Conservation (phyloP, 2,797 vertebrate genomes). For the Menidia menidia region DNA sequence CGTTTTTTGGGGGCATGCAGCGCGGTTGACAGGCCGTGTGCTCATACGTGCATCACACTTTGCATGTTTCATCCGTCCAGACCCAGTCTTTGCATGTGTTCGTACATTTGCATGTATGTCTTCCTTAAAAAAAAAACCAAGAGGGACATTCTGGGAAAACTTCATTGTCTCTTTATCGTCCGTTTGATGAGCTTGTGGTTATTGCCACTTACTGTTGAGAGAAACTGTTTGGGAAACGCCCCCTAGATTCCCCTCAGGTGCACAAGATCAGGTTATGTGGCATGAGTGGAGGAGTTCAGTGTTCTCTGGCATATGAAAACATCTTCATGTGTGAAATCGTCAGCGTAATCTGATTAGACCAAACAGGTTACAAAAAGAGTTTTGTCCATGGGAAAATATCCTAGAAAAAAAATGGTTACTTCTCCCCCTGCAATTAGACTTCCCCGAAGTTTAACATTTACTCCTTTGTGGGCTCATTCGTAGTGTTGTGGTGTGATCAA, state of each 20-base stretch:
- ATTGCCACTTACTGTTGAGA: neutral
- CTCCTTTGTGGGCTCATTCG: no score
- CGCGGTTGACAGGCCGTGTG: slow-evolving; percentile 18
- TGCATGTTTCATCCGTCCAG: slow-evolving; percentile 44
- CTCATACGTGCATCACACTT: slow-evolving; percentile 45
- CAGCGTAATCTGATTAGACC: no score
- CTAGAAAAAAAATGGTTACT: no score
- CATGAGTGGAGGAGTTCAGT: no score
- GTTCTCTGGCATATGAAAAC: no score
- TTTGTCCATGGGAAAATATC: no score
- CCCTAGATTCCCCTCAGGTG: no score
- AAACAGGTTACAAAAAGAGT: no score
- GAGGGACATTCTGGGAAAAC: slow-evolving; percentile 18
- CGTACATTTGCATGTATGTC: slow-evolving; percentile 48
- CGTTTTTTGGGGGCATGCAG: slow-evolving; percentile 39
- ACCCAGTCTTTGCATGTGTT: slow-evolving; percentile 37
- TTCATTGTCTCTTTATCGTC: neutral
- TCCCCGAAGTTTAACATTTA: no score
- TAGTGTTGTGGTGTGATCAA: neutral
- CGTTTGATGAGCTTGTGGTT: neutral
- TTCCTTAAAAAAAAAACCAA: neutral
- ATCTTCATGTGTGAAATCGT: no score
- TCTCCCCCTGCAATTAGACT: no score
- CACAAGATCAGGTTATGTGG: no score
- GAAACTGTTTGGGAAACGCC: neutral